Percentiles rank a stretch among this genome's conserved stretches.
Evolutionary conservation across 2,888 invertebrate species (phyloP).

Genomic region (Cephus pulcher): DNA sequence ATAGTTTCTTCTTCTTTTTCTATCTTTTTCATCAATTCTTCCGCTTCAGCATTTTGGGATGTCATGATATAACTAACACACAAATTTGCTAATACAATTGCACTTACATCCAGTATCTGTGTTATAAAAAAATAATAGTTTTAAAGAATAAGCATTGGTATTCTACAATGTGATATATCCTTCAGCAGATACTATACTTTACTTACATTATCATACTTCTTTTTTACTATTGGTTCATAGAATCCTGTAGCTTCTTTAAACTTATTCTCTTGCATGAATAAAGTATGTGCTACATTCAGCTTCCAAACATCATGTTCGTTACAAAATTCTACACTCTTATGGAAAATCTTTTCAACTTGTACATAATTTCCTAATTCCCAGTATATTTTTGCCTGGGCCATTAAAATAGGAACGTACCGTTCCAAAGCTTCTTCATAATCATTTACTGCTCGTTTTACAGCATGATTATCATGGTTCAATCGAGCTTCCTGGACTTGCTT

Average conservation of each 20-base stretch:
- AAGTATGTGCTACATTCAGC: slow-evolving; percentile 96
- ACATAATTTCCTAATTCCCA: slow-evolving; percentile 97
- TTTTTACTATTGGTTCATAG: slow-evolving; percentile 97
- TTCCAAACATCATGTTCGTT: slow-evolving; percentile 98
- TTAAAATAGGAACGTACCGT: slow-evolving; percentile 96
- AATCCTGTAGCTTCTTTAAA: slow-evolving; percentile 98
- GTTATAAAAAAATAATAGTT: slow-evolving; percentile 33
- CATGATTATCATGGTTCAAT: slow-evolving; percentile 87
- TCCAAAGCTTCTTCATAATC: slow-evolving; percentile 93
- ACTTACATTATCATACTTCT: slow-evolving; percentile 86
- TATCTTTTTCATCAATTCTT: slow-evolving; percentile 97
- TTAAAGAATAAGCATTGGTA: not conserved
- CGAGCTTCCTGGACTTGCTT: slow-evolving; percentile 95
- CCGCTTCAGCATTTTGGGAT: slow-evolving; percentile 98
- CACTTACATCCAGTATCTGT: slow-evolving; percentile 91
- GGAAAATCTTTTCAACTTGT: slow-evolving; percentile 96
- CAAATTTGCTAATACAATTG: slow-evolving; percentile 97
- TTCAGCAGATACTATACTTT: slow-evolving; percentile 7
- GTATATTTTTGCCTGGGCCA: slow-evolving; percentile 99
- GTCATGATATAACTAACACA: slow-evolving; percentile 99
- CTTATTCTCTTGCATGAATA: slow-evolving; percentile 99
- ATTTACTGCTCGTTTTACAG: slow-evolving; percentile 88
- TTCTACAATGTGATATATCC: not conserved
- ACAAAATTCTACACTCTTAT: slow-evolving; percentile 97
- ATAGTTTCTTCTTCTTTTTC: slow-evolving; percentile 97